Evolutionary conservation across 2,797 vertebrate genomes (phyloP).

Genomic region (Ceryle rudis): DNA sequence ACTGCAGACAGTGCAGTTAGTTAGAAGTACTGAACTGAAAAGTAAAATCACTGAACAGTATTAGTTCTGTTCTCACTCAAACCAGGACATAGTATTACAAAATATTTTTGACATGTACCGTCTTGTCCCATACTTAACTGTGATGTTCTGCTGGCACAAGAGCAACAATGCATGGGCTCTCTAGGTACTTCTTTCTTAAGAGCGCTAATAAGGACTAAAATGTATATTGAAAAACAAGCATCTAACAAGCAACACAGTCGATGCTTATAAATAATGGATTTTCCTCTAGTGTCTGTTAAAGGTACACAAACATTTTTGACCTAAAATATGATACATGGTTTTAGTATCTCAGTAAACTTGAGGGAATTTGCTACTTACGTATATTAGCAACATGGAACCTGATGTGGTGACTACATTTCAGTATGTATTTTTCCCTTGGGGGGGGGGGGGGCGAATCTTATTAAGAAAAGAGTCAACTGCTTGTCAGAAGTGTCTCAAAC

Average conservation of each 20-base stretch:
- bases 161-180: background rate
- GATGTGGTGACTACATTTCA: background rate
- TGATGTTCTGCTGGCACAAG: background rate
- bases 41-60: too few relatives aligned
- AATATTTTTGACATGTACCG: background rate
- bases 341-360: background rate
- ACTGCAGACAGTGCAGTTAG: too few relatives aligned
- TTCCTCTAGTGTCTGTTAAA: background rate
- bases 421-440: background rate
- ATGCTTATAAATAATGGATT: conserved; percentile 38
- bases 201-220: conserved; percentile 2
- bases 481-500: background rate
- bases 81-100: background rate
- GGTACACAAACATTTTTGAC: background rate
- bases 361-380: background rate
- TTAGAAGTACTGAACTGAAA: too few relatives aligned
- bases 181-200: background rate
- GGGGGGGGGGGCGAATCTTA: too few relatives aligned
- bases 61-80: too few relatives aligned
- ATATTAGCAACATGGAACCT: background rate
- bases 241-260: background rate
- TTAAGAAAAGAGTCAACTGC: background rate
- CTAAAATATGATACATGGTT: background rate
- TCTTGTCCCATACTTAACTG: background rate
- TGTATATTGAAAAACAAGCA: background rate